Conservation (phyloP, 1,140 invertebrate genomes). For the Trichoplusia ni region DNA sequence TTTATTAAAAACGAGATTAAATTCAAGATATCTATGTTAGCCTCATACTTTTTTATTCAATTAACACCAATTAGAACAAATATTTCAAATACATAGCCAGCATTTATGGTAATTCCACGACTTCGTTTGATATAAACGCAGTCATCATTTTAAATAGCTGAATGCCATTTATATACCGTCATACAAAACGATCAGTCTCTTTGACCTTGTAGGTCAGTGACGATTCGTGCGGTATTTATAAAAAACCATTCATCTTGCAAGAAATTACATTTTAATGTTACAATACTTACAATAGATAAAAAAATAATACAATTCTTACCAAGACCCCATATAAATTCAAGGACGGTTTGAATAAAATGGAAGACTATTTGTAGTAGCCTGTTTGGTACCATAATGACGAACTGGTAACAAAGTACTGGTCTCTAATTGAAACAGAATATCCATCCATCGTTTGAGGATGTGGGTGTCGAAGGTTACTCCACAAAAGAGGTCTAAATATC, state of each 20-base stretch:
- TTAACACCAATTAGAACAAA: too few species aligned
- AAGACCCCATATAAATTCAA: conserved; percentile 12
- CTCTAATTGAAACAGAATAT: neutral
- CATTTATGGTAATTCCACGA: neutral
- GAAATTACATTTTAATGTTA: too few species aligned
- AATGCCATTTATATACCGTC: conserved; percentile 18
- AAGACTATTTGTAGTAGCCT: neutral
- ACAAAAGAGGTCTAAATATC: neutral
- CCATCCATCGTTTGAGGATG: neutral
- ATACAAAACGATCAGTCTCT: neutral
- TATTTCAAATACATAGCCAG: too few species aligned
- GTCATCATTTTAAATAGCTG: conserved; percentile 9
- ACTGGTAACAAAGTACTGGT: neutral
- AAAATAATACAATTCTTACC: conserved; percentile 12
- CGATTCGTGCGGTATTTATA: conserved; percentile 1
- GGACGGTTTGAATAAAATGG: neutral
- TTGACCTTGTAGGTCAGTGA: conserved; percentile 26
- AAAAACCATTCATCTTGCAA: too few species aligned
- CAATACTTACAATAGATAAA: neutral
- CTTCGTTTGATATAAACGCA: neutral
- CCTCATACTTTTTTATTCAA: too few species aligned
- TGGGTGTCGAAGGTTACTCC: conserved; percentile 12
- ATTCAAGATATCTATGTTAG: too few species aligned
- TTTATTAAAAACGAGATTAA: too few species aligned
- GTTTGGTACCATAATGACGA: conserved; percentile 10